Evolutionary conservation across 2,888 invertebrate species (phyloP).

Genomic region (Therioaphis trifolii): DNA sequence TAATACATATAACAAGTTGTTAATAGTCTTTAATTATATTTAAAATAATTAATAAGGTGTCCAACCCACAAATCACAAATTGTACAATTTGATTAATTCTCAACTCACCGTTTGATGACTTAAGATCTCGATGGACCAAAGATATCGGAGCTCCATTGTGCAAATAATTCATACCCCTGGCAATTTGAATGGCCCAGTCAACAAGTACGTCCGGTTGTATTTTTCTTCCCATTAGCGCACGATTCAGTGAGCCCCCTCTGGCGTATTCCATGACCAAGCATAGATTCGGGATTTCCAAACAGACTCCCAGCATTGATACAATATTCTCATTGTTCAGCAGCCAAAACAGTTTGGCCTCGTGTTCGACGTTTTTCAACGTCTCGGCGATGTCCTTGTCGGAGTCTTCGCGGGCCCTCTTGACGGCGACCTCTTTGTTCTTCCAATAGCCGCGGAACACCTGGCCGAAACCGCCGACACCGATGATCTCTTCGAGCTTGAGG

Average conservation of each 20-base stretch:
- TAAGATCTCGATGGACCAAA: slow-evolving; percentile 96
- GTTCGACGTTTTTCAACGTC: slow-evolving; percentile 88
- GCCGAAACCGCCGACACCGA: slow-evolving; percentile 96
- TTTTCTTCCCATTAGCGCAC: slow-evolving; percentile 86
- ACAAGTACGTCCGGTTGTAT: slow-evolving; percentile 93
- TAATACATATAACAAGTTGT: too few species aligned
- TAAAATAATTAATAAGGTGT: too few species aligned
- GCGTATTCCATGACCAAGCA: slow-evolving; percentile 98
- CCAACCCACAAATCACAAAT: too few species aligned
- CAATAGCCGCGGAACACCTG: slow-evolving; percentile 87
- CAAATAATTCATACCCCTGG: slow-evolving; percentile 95
- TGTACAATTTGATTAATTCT: neutral
- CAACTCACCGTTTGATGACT: slow-evolving; percentile 95
- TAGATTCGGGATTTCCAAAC: slow-evolving; percentile 88
- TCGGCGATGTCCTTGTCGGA: slow-evolving; percentile 89
- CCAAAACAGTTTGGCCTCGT: slow-evolving; percentile 97
- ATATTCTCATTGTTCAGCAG: slow-evolving; percentile 94
- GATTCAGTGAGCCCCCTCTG: slow-evolving; percentile 90
- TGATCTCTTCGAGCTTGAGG: slow-evolving; percentile 89
- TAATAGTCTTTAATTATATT: too few species aligned
- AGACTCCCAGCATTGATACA: slow-evolving; percentile 92
- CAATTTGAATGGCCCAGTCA: slow-evolving; percentile 98
- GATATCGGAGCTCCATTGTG: slow-evolving; percentile 94
- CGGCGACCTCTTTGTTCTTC: slow-evolving; percentile 88
- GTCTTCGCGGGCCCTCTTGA: slow-evolving; percentile 93